Evolutionary conservation across 2,797 vertebrate genomes (phyloP), one percentile per base, ranked within the genome.

Genomic region (Pipistrellus pipistrellus): DNA sequence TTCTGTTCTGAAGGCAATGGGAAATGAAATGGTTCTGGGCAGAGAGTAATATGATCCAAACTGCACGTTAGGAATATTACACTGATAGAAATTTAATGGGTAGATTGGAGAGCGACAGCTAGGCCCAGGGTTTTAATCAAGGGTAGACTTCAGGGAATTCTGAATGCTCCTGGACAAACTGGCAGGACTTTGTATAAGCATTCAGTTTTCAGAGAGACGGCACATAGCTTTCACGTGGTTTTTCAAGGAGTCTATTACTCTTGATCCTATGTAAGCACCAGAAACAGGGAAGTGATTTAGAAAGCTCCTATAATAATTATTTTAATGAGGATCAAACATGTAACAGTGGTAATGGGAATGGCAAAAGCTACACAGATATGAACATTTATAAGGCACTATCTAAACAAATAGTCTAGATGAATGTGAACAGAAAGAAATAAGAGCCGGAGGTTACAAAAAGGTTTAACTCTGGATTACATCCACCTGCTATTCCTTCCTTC

Each of bases 171-270:
- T 57, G 72, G 83, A 75, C 44, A 91, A 68, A 69, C 30, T 4
- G 78, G 62, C 2, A 73, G 91, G 51, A 51, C 41, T 87, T 57
- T 93, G 15, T n/a, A 17, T 0, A 57, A 86, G 76, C 15, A 21
- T 88, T 86, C 18, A 12, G 4, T 77, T 91, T 92, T 85, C n/a
- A 51, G 87, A 86, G 87, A 93, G 55, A 80, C 6, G 10, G 46
- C 25, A 10, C 8, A 15, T 21, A 55, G 69, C 10, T 90, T 84
- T 96, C 88, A 64, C 23, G 41, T 18, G 59, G 20, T 17, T 88
- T 91, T 91, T 80, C 85, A 82, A 0, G 32, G 71, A 66, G n/a
- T 23, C 44, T 12, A 30, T 53, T 80, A 89, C 27, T 23, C 10
- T 14, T 71, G 84, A 89, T 5, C 68, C 41, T 55, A 73, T 30